A percentile compares a stretch with the other conserved stretches of the same genome.
phyloP scores from a whole-genome alignment of 2,797 vertebrate species.

The Protosalanx chinensis region DNA sequence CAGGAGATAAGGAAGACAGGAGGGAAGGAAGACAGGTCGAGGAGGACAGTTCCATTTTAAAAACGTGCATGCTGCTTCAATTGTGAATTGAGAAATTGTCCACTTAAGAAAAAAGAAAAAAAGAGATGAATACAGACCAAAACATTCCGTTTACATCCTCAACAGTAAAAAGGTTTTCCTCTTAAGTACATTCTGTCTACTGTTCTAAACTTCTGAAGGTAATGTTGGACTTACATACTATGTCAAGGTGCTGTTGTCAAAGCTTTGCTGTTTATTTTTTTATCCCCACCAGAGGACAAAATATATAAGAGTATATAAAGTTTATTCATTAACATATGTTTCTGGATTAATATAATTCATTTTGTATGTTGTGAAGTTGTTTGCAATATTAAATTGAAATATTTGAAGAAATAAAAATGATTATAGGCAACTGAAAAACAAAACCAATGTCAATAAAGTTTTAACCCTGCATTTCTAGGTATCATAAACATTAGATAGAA shows the following conservation, averaged over 20 bases:
- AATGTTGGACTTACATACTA: conserved; percentile 98
- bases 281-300: conserved; percentile 84
- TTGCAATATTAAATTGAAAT: conserved; percentile 95
- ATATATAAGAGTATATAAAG: conserved; percentile 68
- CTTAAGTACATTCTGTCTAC: conserved; percentile 98
- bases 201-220: conserved; percentile 98
- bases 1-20: conserved; percentile 45
- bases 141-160: conserved; percentile 98
- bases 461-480: conserved; percentile 70
- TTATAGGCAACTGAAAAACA: conserved; percentile 91
- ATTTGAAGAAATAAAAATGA: conserved; percentile 92
- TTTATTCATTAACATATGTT: conserved; percentile 82
- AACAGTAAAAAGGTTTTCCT: conserved; percentile 92
- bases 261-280: conserved; percentile 96
- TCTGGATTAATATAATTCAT: conserved; percentile 90
- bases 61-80: conserved; percentile 99
- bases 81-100: conserved; percentile 98
- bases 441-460: conserved; percentile 82
- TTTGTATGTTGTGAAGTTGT: conserved; percentile 98
- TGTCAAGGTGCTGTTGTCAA: conserved; percentile 99
- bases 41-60: conserved; percentile 76
- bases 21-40: conserved; percentile 56
- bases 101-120: conserved; percentile 83
- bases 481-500: conserved; percentile 35
- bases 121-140: conserved; percentile 85